Conservation (phyloP, 2,113 vertebrate species). For the Ceuthmochares aereus region DNA sequence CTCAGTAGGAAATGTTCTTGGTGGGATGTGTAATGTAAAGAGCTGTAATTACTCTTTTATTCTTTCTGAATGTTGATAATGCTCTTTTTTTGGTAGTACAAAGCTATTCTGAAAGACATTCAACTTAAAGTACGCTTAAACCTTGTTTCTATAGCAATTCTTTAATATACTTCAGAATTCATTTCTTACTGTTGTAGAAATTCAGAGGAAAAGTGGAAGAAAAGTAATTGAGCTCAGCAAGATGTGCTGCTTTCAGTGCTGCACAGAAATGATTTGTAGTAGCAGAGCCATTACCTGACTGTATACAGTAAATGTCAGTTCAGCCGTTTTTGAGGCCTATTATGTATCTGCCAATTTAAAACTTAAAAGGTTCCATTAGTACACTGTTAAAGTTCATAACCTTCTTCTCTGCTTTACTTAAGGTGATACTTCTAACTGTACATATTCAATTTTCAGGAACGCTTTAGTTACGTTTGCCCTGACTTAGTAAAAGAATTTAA, state of each 20-base stretch:
- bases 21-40: not conserved
- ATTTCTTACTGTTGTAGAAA: not conserved
- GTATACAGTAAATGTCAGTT: not conserved
- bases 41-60: not conserved
- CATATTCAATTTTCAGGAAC: constrained; percentile 80
- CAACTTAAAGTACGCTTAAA: not conserved
- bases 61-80: not conserved
- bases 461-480: constrained; percentile 97
- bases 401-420: not conserved
- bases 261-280: not conserved
- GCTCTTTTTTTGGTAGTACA: not conserved
- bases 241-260: not conserved
- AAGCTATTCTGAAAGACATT: constrained; percentile 16
- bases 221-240: constrained; percentile 15
- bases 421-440: not conserved
- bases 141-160: constrained; percentile 31
- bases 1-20: not conserved
- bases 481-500: constrained; percentile 98
- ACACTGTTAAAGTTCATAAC: not conserved
- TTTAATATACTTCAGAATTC: not conserved
- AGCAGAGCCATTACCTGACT: constrained; percentile 6
- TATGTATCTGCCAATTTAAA: not conserved
- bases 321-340: not conserved
- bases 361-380: not conserved
- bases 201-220: not conserved